Conservation (phyloP, 2,888 invertebrate species). For the Nysson spinosus region DNA sequence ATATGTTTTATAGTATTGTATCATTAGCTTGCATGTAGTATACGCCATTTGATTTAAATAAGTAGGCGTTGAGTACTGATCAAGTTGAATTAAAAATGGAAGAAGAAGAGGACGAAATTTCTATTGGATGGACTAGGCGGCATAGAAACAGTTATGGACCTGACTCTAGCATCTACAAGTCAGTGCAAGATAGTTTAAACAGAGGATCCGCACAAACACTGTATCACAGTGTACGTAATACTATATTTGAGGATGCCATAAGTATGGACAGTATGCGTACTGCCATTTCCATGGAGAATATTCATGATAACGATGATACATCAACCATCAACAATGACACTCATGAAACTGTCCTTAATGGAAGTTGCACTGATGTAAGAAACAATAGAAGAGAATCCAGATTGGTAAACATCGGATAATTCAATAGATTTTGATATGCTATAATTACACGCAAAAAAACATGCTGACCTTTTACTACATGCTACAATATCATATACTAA, state of each 20-base stretch:
- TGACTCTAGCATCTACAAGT: slow-evolving; percentile 58
- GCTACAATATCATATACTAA: not conserved
- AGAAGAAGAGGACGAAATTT: slow-evolving; percentile 62
- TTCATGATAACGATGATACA: slow-evolving; percentile 46
- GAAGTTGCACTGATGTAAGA: slow-evolving; percentile 59
- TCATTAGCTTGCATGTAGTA: slow-evolving; percentile 37
- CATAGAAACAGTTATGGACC: slow-evolving; percentile 42
- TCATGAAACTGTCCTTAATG: slow-evolving; percentile 60
- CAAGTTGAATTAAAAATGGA: slow-evolving; percentile 58
- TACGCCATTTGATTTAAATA: slow-evolving; percentile 25
- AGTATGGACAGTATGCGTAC: slow-evolving; percentile 53
- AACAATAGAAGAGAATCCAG: slow-evolving; percentile 45
- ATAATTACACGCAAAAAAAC: no score
- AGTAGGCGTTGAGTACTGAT: slow-evolving; percentile 39
- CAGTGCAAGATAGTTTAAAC: slow-evolving; percentile 55
- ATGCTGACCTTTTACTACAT: not conserved
- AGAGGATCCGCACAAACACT: slow-evolving; percentile 61
- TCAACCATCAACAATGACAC: slow-evolving; percentile 55
- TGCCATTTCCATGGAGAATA: slow-evolving; percentile 40
- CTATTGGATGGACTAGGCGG: slow-evolving; percentile 29
- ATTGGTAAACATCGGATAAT: slow-evolving; percentile 59
- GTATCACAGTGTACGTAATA: slow-evolving; percentile 64
- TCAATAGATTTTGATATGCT: no score
- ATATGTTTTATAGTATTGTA: not conserved
- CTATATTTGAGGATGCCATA: slow-evolving; percentile 57